phyloP scores from a whole-genome alignment of 2,113 vertebrate genomes.

The Serinus canaria region DNA sequence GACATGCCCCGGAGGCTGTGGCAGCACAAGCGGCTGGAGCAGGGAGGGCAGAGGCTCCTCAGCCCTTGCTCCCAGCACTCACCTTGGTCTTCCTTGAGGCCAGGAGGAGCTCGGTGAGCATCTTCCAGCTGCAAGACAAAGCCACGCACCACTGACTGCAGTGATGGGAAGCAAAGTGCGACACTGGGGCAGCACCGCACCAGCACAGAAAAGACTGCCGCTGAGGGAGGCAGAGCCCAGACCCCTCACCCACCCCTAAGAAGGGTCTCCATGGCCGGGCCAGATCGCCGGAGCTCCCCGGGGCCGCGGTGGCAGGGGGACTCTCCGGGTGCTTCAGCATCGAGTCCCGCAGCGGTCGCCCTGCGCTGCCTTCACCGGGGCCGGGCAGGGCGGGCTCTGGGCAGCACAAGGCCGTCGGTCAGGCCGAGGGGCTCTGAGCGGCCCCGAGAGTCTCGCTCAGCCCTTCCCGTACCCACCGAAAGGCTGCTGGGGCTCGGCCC shows the following conservation, averaged over 20 bases:
- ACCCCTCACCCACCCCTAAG: constrained; percentile 35
- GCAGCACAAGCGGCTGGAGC: accelerated
- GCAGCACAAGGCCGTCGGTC: neutral
- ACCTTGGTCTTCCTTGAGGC: neutral
- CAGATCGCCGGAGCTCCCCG: neutral
- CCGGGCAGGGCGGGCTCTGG: neutral
- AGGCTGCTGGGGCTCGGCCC: constrained; percentile 44
- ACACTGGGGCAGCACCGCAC: neutral
- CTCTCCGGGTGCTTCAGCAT: constrained; percentile 76
- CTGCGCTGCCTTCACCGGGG: neutral
- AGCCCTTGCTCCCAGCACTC: neutral
- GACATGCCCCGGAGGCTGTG: accelerated
- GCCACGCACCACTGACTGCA: accelerated
- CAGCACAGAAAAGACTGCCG: accelerated
- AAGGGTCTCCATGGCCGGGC: constrained; percentile 48
- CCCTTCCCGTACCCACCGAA: neutral
- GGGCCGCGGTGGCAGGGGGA: neutral
- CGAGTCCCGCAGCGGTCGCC: constrained; percentile 64
- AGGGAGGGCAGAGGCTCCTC: neutral
- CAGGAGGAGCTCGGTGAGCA: neutral
- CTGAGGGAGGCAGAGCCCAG: accelerated
- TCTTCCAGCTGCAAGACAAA: constrained; percentile 66
- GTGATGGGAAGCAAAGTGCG: accelerated
- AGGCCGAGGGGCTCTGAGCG: neutral
- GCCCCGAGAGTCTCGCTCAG: neutral